phyloP scores from a whole-genome alignment of 2,113 vertebrate species.

The Cyanistes caeruleus region DNA sequence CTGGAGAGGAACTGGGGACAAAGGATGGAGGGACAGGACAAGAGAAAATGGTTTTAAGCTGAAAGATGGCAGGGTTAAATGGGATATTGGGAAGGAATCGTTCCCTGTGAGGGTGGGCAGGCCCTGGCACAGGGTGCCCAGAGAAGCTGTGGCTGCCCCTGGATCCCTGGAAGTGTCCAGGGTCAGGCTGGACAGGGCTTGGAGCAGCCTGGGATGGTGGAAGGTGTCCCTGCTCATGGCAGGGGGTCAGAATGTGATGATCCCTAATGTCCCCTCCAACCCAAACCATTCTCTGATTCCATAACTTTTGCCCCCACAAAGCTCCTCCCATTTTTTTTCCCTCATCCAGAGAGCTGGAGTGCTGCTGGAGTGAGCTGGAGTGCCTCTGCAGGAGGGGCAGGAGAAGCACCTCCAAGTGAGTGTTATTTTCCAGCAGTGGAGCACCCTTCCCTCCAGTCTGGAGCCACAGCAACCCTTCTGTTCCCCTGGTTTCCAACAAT shows the following conservation, averaged over 20 bases:
- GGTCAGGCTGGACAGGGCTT: rapidly evolving
- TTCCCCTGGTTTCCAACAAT: not conserved
- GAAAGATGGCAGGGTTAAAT: too few relatives aligned
- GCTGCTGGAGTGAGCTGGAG: rapidly evolving
- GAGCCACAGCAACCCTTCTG: not conserved
- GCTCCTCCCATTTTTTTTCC: not conserved
- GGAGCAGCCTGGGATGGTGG: rapidly evolving
- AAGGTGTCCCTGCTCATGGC: rapidly evolving
- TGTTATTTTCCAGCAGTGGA: not conserved
- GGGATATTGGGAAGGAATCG: not conserved
- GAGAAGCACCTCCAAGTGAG: not conserved
- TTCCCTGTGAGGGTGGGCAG: rapidly evolving
- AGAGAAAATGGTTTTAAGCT: rapidly evolving
- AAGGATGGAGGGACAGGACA: not conserved
- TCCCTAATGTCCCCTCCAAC: not conserved
- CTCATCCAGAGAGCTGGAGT: not conserved
- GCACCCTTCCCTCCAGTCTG: not conserved
- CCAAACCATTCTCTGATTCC: not conserved
- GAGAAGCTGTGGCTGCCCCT: not conserved
- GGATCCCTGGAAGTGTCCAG: not conserved
- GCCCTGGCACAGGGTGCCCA: not conserved
- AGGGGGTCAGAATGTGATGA: not conserved
- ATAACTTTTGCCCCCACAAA: not conserved
- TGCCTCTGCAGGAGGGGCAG: not conserved
- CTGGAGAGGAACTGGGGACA: not conserved